Evolutionary conservation across 1,140 invertebrate genomes (phyloP), one percentile per base, ranked within the genome.

Genomic region (Brachionus sp.): DNA sequence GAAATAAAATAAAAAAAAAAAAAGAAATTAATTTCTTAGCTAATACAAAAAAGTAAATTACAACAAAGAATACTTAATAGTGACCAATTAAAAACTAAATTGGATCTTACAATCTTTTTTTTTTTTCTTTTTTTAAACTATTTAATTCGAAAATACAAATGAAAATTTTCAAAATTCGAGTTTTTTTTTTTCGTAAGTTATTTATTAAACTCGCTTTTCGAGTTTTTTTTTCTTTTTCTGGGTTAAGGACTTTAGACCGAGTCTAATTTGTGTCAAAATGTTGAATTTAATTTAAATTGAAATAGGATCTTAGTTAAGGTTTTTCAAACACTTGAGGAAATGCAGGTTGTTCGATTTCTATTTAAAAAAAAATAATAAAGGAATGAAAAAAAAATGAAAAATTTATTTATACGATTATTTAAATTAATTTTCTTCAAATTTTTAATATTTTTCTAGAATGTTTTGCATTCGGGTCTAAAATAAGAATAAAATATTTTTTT

Each of bases 391-490:
- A 50, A 50, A 50, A 50, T 13, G 0, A n/a, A 46, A 46, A 46
- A 13, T 46, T 46, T 46, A 46, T 46, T 46, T 44, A n/a, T n/a
- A n/a, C n/a, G n/a, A n/a, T n/a, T n/a, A n/a, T n/a, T n/a, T n/a
- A n/a, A n/a, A n/a, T n/a, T n/a, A n/a, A n/a, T n/a, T n/a, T n/a
- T n/a, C n/a, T n/a, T n/a, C n/a, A n/a, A n/a, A n/a, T n/a, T n/a
- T n/a, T n/a, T n/a, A n/a, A 57, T 9, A 19, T 19, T 57, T 19
- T 7, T 23, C 50, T 57, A 57, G 19, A 57, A 57, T 19, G 70
- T 75, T 75, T 75, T 75, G 25, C 70, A 75, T 75, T 75, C 70
- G 23, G 70, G 70, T n/a, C 70, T 75, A 12, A 50, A 44, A 39
- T 46, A 6, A 75, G 46, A 75, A 46, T 25, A 46, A 75, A 23